Evolutionary conservation across 1,140 invertebrate genomes (phyloP).

Genomic region (Drosophila eugracilis): DNA sequence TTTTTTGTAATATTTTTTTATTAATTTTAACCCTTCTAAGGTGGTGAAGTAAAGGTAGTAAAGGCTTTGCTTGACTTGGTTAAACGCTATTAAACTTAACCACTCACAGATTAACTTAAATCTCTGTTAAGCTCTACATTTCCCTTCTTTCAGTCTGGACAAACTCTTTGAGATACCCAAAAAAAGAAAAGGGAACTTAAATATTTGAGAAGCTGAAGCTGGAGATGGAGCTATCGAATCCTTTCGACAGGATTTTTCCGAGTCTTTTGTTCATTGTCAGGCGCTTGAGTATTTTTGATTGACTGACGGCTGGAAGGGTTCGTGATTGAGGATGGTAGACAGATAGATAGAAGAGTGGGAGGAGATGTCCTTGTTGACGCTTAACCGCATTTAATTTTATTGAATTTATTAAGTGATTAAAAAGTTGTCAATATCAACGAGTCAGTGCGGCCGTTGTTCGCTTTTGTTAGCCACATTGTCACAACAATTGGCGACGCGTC

Average conservation of each 20-base stretch:
- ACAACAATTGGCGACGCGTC: conserved; percentile 46
- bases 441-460: conserved; percentile 56
- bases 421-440: conserved; percentile 84
- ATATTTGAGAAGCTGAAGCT: conserved; percentile 4
- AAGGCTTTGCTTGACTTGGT: too few species aligned
- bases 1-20: too few species aligned
- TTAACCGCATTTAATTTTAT: conserved; percentile 84
- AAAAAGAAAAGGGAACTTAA: conserved; percentile 1
- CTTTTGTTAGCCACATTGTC: conserved; percentile 76
- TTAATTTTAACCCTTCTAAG: too few species aligned
- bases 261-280: conserved; percentile 67
- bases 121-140: not conserved
- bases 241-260: conserved; percentile 34
- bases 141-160: not conserved
- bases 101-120: not conserved
- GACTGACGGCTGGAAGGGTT: conserved; percentile 21
- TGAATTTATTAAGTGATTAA: conserved; percentile 85
- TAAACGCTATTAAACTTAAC: too few species aligned
- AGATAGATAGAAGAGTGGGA: too few species aligned
- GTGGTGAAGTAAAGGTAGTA: too few species aligned
- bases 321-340: conserved; percentile 40
- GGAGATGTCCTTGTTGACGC: conserved; percentile 64
- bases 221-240: conserved; percentile 41
- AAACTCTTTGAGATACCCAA: not conserved
- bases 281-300: conserved; percentile 65